phyloP scores from a whole-genome alignment of 2,797 vertebrate species.

The Allobates femoralis region DNA sequence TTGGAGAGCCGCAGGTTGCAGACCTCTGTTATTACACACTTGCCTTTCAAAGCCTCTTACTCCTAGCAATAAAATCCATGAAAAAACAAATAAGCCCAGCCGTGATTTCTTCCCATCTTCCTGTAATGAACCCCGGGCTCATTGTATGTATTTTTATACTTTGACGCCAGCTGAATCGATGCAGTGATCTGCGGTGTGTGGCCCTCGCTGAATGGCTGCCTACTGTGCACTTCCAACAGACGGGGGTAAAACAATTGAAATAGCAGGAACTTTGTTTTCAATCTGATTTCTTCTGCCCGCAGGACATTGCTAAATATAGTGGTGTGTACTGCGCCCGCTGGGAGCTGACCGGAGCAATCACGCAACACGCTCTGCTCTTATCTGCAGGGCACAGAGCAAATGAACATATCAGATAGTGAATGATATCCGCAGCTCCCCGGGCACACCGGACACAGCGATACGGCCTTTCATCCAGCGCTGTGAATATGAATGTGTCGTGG shows the following conservation, averaged over 20 bases:
- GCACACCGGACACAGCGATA: background rate
- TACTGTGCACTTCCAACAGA: constrained; percentile 21
- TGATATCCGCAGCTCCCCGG: background rate
- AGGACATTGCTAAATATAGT: constrained; percentile 36
- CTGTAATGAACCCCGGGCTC: background rate
- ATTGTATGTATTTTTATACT: background rate
- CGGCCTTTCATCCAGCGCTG: background rate
- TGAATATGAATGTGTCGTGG: too few relatives aligned
- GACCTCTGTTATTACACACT: background rate
- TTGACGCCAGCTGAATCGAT: background rate
- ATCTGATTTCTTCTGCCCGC: constrained; percentile 38
- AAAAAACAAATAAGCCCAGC: background rate
- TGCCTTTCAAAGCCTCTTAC: background rate
- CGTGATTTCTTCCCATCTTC: background rate
- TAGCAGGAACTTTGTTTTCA: constrained; percentile 27
- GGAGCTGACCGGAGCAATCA: constrained; percentile 30
- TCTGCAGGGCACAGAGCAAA: constrained; percentile 32
- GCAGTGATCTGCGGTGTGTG: background rate
- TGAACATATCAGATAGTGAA: constrained; percentile 15
- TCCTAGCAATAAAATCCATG: background rate
- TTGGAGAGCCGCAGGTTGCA: background rate
- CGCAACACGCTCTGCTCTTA: constrained; percentile 29
- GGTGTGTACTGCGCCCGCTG: constrained; percentile 6
- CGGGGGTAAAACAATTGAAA: constrained; percentile 20
- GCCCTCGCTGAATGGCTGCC: background rate